Base-by-base conservation (phyloP, 1,140 invertebrate species). In the Drosophila nigrodunni region DNA sequence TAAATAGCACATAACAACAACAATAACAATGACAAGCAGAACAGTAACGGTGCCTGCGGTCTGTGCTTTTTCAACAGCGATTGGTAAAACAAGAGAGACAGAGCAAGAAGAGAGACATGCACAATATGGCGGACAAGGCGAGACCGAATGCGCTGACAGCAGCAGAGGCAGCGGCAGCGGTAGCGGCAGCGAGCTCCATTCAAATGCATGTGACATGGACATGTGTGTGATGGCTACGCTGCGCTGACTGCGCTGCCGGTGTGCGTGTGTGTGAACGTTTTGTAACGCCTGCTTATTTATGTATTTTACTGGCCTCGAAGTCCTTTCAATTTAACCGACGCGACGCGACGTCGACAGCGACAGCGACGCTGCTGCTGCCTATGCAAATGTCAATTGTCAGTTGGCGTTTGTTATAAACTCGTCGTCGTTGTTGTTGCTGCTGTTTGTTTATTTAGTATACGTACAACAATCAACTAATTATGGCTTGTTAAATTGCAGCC, bases 401-500 rank as follows among this genome's bases (percentile, higher is more conserved):
- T 85, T 89, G 60, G 64, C 62, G 69, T 62, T 67, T 72, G 50
- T 77, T 73, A 77, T 69, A 77, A 73, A 73, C 69, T 79, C 44
- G 72, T 78, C 66, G 65, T 80, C 67, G 81, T 71, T 67, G 41
- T 57, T 69, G 41, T 54, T 60, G 52, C 8, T 64, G 57, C 34
- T 46, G 69, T 34, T 73, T 79, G 85, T 85, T 88, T 88, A 89
- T 89, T 89, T 89, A 74, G 80, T 85, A 78, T 43, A 21, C 21
- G 41, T 18, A 57, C 83, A 83, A 74, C 85, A 89, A 89, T 89
- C 81, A 89, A 89, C 85, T 89, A 89, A 89, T 89, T 90, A 89
- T 82, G 85, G 85, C 86, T 89, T 89, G 86, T 89, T 89, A 90
- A 90, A 89, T 89, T 90, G 85, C 86, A 85, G 85, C 85, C 86